A percentile compares a stretch with the other conserved stretches of the same genome.
These are phyloP conservation scores for Emydocephalus ijimae DNA, from an alignment of 2,113 vertebrate species.

Conservation along the genomic window DNA sequence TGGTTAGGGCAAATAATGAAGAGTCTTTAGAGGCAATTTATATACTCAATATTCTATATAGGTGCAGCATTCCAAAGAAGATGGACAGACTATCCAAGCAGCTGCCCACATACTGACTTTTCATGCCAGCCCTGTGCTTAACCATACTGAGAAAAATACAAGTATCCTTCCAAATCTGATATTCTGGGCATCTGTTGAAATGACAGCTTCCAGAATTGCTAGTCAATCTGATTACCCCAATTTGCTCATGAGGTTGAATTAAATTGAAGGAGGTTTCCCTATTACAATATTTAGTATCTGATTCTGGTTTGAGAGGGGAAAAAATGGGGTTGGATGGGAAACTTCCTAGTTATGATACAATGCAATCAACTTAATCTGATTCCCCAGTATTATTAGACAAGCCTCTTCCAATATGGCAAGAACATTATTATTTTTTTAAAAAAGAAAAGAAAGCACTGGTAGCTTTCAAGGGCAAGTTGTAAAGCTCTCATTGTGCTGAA, in stretches of 20 bases:
- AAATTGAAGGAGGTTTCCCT: neutral
- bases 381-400: accelerated
- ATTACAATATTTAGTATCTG: neutral
- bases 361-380: neutral
- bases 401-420: neutral
- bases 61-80: neutral
- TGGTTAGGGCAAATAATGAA: neutral
- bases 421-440: neutral
- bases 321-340: neutral
- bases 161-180: neutral
- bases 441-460: neutral
- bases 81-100: neutral
- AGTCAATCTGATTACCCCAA: neutral
- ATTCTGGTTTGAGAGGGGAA: neutral
- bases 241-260: neutral
- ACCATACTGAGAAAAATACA: neutral
- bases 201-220: neutral
- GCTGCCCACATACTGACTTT: neutral
- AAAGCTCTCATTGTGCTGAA: neutral
- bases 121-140: neutral
- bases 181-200: neutral
- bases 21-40: neutral
- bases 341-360: neutral
- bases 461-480: neutral
- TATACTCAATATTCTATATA: neutral